A percentile compares a stretch with the other conserved stretches of the same genome.
These are phyloP conservation scores for Bubalus kerabau DNA, from an alignment of 2,113 vertebrate species.

Conservation along the genomic window DNA sequence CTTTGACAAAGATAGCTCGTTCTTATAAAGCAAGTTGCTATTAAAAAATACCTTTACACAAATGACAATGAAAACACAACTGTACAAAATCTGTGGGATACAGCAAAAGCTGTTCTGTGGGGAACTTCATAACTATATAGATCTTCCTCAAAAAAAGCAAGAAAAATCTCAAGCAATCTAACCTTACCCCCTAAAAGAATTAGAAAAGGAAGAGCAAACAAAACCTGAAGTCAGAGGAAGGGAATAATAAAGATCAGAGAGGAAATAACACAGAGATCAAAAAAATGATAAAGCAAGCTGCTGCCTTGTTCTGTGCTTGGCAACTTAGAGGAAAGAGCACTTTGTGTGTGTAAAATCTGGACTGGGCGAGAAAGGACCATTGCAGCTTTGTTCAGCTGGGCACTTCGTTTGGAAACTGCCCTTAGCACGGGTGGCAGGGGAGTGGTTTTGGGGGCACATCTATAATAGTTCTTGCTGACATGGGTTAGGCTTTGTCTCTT, in stretches of 20 bases:
- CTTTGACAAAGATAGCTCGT: not conserved
- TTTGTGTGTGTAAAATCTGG: not conserved
- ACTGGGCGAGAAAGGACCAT: not conserved
- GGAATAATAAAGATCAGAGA: not conserved
- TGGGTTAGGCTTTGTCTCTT: not conserved
- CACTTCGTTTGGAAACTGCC: not conserved
- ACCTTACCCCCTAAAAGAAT: not conserved
- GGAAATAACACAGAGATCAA: not conserved
- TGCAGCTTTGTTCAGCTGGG: not conserved
- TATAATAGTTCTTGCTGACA: not conserved
- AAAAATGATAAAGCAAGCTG: not conserved
- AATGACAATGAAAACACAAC: not conserved
- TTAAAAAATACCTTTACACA: not conserved
- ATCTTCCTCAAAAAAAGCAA: not conserved
- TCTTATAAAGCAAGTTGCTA: not conserved
- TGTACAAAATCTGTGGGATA: not conserved
- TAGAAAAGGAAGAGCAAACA: not conserved
- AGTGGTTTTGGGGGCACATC: not conserved
- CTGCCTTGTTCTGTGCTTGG: conserved; percentile 1
- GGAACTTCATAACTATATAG: not conserved
- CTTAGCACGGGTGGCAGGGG: not conserved
- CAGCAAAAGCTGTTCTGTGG: not conserved
- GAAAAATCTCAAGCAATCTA: not conserved
- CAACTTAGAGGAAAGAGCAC: not conserved
- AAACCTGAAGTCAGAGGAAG: not conserved